phyloP scores from a whole-genome alignment of 1,140 invertebrate species.

The Aphaenogaster rudis region DNA sequence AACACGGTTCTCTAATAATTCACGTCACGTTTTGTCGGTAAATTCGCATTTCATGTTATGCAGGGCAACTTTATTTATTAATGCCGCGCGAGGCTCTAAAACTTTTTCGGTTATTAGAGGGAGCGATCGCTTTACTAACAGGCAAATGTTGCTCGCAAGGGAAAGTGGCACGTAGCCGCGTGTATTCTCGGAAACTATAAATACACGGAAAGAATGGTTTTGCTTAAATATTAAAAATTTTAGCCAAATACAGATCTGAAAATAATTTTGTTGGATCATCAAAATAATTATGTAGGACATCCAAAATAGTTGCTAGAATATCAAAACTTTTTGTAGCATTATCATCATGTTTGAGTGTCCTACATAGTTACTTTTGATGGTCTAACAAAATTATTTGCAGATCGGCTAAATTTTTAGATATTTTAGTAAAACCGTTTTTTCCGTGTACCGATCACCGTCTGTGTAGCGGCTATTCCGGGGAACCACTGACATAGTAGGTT shows the following conservation, averaged over 20 bases:
- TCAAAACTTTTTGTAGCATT: no score
- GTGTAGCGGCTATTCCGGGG: background rate
- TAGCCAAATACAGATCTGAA: no score
- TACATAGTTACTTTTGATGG: no score
- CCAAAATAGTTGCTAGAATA: no score
- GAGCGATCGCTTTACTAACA: background rate
- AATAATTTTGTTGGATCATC: no score
- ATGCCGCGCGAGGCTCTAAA: background rate
- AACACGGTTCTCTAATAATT: constrained; percentile 17
- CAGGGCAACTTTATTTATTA: constrained; percentile 39
- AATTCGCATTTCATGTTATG: constrained; percentile 28
- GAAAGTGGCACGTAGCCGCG: background rate
- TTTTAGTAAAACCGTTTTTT: no score
- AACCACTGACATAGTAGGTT: background rate
- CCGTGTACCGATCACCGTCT: background rate
- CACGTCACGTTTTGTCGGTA: constrained; percentile 39
- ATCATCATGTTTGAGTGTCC: no score
- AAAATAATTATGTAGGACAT: no score
- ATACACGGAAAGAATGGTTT: no score
- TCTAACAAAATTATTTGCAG: no score
- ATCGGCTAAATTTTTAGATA: no score
- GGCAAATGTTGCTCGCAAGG: background rate
- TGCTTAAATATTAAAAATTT: no score
- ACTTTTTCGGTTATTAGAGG: background rate
- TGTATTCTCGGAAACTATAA: background rate